Evolutionary conservation across 2,797 vertebrate species (phyloP).

Genomic region (Poecile montanus): DNA sequence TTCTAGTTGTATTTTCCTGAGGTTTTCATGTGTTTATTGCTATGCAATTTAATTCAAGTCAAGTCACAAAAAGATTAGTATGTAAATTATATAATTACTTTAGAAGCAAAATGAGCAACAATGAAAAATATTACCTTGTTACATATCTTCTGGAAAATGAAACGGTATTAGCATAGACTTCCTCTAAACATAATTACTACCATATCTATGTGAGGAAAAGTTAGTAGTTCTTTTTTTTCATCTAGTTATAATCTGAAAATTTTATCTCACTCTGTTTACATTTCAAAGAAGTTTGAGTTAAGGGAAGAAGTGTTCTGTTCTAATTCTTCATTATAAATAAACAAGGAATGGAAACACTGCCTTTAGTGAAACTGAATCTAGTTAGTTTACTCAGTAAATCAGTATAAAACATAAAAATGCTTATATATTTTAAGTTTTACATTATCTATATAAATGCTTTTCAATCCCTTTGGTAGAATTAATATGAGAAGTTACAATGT

Average conservation of each 20-base stretch:
- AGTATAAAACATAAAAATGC: not conserved
- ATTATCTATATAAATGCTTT: not conserved
- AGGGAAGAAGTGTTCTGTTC: not conserved
- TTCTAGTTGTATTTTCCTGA: not conserved
- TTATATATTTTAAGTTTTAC: not conserved
- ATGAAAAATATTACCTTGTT: constrained; percentile 13
- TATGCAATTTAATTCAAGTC: constrained; percentile 35
- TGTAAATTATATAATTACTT: constrained; percentile 30
- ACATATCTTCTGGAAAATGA: constrained; percentile 7
- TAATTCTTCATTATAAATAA: not conserved
- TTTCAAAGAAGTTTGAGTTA: not conserved
- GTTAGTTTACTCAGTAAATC: not conserved
- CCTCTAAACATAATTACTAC: constrained; percentile 20
- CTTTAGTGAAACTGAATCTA: not conserved
- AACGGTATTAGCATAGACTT: not conserved
- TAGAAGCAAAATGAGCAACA: constrained; percentile 16
- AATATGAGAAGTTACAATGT: constrained; percentile 11
- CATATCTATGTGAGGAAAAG: not conserved
- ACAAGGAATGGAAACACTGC: not conserved
- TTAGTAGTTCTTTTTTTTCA: constrained; percentile 13
- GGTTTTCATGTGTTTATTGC: not conserved
- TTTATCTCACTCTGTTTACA: not conserved
- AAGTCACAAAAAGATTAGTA: constrained; percentile 36
- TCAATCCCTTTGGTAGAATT: not conserved
- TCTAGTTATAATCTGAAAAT: not conserved